Percentiles rank a stretch among this genome's conserved stretches.
These are phyloP conservation scores for Otolemur garnettii DNA, from an alignment of 2,113 vertebrate species.

Conservation along the genomic window DNA sequence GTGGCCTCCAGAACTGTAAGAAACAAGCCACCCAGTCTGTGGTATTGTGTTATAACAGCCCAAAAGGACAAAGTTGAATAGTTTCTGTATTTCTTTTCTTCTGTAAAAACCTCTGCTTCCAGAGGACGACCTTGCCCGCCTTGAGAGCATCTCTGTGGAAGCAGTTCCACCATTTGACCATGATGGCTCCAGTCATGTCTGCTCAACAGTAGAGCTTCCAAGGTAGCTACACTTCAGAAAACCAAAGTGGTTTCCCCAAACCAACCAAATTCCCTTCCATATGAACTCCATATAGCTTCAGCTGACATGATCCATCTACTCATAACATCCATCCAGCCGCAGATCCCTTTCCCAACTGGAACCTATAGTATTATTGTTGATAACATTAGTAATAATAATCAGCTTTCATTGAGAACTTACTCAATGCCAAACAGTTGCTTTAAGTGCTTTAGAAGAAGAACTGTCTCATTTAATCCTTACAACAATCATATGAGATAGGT, in stretches of 20 bases:
- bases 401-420: neutral
- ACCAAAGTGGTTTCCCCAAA: neutral
- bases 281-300: neutral
- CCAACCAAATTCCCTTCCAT: neutral
- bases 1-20: neutral
- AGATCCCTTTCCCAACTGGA: neutral
- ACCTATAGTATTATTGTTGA: neutral
- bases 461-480: neutral
- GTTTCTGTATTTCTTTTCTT: slow-evolving; percentile 19
- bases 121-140: neutral
- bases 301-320: neutral
- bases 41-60: neutral
- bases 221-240: neutral
- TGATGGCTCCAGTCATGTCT: neutral
- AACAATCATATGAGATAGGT: neutral
- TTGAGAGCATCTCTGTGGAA: neutral
- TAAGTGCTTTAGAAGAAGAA: slow-evolving; percentile 14
- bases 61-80: neutral
- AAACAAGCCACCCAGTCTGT: neutral
- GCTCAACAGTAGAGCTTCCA: neutral
- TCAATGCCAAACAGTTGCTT: neutral
- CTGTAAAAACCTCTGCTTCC: neutral
- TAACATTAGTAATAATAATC: neutral
- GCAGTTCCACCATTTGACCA: neutral
- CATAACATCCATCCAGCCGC: neutral